Evolutionary conservation across 2,113 vertebrate genomes (phyloP).

Genomic region (Leuciscus idus): DNA sequence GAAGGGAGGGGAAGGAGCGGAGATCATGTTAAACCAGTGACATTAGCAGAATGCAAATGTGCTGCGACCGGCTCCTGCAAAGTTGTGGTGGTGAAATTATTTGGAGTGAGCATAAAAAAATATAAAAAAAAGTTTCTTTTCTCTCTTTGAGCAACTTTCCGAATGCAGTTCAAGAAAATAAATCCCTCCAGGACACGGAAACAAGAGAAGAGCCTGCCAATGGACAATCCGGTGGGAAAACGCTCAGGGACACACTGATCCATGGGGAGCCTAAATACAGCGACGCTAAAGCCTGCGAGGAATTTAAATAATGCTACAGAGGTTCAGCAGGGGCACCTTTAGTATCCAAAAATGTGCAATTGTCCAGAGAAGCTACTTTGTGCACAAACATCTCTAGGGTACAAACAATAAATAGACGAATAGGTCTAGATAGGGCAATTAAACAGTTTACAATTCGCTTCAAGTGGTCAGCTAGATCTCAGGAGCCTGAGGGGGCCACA

Average conservation of each 20-base stretch:
- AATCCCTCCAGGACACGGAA: conserved; percentile 48
- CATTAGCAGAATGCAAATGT: conserved; percentile 68
- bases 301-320: conserved; percentile 45
- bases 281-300: conserved; percentile 35
- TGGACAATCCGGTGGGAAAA: conserved; percentile 48
- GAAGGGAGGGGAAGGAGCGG: conserved; percentile 40
- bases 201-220: conserved; percentile 41
- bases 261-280: conserved; percentile 49
- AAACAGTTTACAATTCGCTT: conserved; percentile 44
- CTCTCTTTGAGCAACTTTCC: conserved; percentile 50
- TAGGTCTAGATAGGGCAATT: conserved; percentile 46
- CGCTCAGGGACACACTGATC: conserved; percentile 36
- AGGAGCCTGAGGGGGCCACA: conserved; percentile 43
- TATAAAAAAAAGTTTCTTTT: conserved; percentile 51
- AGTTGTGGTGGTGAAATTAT: conserved; percentile 21
- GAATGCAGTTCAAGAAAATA: conserved; percentile 38
- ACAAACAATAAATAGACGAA: conserved; percentile 40
- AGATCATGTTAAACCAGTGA: conserved; percentile 55
- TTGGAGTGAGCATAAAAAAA: conserved; percentile 28
- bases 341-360: conserved; percentile 20
- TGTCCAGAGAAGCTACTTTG: conserved; percentile 8
- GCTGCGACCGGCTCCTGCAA: conserved; percentile 3
- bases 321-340: conserved; percentile 42
- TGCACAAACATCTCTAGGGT: conserved; percentile 12
- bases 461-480: conserved; percentile 35